phyloP scores from a whole-genome alignment of 2,113 vertebrate genomes.

The Nesogale talazaci region DNA sequence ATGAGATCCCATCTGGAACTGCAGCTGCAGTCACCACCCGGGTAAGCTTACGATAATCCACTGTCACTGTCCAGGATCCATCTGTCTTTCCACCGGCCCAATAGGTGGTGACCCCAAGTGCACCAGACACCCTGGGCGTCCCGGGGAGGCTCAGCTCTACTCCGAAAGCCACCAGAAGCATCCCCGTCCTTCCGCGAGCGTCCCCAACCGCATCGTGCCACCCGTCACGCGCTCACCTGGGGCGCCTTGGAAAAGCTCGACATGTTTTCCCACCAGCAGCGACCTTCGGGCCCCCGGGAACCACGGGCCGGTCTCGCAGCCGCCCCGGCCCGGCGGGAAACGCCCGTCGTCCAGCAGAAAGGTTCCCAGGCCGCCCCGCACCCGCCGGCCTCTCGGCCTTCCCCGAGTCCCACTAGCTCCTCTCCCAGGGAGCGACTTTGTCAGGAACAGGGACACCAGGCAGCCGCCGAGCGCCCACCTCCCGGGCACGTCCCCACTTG shows the following conservation, averaged over 20 bases:
- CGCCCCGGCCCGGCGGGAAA: background rate
- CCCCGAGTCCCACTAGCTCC: background rate
- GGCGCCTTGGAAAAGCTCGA: slow-evolving; percentile 91
- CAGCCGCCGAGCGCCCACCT: fast-evolving
- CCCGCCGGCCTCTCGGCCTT: background rate
- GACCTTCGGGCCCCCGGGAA: fast-evolving
- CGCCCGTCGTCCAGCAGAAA: fast-evolving
- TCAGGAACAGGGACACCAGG: background rate
- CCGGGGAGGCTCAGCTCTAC: background rate
- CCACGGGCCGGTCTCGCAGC: fast-evolving
- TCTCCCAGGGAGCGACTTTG: fast-evolving
- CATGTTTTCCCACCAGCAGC: slow-evolving; percentile 78
- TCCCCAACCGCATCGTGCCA: background rate
- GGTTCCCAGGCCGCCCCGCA: background rate
- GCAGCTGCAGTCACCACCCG: too few species aligned
- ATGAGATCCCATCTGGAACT: too few species aligned
- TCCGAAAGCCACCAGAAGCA: background rate
- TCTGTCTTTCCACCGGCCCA: too few species aligned
- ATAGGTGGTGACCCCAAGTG: too few species aligned
- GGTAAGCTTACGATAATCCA: too few species aligned
- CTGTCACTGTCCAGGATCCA: too few species aligned
- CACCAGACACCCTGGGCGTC: background rate
- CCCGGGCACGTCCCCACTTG: background rate
- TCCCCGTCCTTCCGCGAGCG: background rate
- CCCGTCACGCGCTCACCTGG: slow-evolving; percentile 90